Percentiles rank a stretch among this genome's conserved stretches.
phyloP scores from a whole-genome alignment of 2,888 invertebrate species.

The Troglohyphantes excavatus region DNA sequence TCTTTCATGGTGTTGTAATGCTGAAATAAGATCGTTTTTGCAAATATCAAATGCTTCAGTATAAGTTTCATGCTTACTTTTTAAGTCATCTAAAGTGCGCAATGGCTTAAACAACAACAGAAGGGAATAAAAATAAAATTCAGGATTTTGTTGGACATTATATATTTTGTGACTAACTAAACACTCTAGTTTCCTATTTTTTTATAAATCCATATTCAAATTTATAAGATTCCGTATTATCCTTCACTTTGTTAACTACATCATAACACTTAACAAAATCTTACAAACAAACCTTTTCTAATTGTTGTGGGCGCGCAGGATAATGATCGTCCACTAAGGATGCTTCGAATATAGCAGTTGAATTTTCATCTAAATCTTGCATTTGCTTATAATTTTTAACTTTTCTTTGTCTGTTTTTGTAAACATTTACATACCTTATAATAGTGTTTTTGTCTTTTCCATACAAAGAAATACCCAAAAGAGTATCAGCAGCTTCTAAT shows the following conservation, averaged over 20 bases:
- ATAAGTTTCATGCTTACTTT: background rate
- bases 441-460: background rate
- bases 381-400: background rate
- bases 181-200: background rate
- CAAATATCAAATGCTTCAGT: background rate
- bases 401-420: background rate
- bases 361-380: background rate
- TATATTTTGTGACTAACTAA: constrained; percentile 8
- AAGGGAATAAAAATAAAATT: constrained; percentile 30
- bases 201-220: background rate
- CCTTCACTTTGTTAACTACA: background rate
- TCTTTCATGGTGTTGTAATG: background rate
- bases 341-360: background rate
- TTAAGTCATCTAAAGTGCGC: background rate
- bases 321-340: background rate
- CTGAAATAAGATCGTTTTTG: background rate
- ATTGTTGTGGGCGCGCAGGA: background rate
- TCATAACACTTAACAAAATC: background rate
- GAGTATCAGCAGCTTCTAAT: background rate
- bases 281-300: background rate
- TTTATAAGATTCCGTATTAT: background rate
- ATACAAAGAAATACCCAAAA: background rate
- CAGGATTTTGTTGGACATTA: background rate
- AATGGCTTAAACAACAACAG: constrained; percentile 13
- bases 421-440: background rate